Conservation (phyloP, 2,113 vertebrate species). For the Romanogobio albipinnatus region DNA sequence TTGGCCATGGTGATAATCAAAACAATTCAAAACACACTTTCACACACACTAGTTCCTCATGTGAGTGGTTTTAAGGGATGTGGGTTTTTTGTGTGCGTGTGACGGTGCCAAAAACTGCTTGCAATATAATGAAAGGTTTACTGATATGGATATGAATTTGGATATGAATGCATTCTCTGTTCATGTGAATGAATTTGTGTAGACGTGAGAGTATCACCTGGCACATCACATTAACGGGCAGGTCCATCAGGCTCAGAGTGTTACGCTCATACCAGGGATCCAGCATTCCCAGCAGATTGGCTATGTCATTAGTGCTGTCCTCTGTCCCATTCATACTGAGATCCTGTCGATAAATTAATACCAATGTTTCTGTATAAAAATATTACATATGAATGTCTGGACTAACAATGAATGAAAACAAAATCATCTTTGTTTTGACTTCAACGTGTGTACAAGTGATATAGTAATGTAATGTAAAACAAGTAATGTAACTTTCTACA, state of each 20-base stretch:
- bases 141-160: not conserved
- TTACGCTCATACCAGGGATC: conserved; percentile 98
- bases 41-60: conserved; percentile 4
- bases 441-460: not conserved
- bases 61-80: not conserved
- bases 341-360: conserved; percentile 59
- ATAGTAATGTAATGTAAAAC: no score
- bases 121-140: conserved; percentile 11
- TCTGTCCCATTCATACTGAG: conserved; percentile 57
- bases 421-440: not conserved
- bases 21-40: conserved; percentile 25
- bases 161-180: not conserved
- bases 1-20: not conserved
- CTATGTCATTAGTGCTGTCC: conserved; percentile 91
- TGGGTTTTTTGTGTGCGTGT: conserved; percentile 29
- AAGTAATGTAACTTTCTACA: not conserved
- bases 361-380: not conserved
- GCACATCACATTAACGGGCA: conserved; percentile 87
- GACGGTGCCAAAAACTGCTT: not conserved
- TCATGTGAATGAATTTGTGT: conserved; percentile 20
- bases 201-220: conserved; percentile 76
- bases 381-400: not conserved
- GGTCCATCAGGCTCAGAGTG: conserved; percentile 85
- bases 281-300: conserved; percentile 91
- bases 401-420: not conserved